Conservation (phyloP, 1,140 invertebrate species). For the Lucilia cuprina region DNA sequence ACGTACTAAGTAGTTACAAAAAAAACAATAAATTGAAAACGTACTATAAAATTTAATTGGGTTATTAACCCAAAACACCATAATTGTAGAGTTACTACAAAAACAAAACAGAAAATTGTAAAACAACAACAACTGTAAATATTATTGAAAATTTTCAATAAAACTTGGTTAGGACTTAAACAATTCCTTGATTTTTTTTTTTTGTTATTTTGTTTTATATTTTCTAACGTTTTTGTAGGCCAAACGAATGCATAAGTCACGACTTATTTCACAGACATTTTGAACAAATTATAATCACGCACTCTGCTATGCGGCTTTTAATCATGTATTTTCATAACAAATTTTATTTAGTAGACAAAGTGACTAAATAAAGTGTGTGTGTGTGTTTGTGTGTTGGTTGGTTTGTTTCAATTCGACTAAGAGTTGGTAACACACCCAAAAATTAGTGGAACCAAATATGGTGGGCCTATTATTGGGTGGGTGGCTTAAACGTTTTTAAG, state of each 20-base stretch:
- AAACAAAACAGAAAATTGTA: not conserved
- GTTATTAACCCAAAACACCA: slow-evolving; percentile 29
- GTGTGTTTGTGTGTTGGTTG: not conserved
- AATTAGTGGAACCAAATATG: not conserved
- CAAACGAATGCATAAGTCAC: slow-evolving; percentile 20
- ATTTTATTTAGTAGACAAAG: not conserved
- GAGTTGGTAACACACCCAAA: not conserved
- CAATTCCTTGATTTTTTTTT: not conserved
- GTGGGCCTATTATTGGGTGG: not conserved
- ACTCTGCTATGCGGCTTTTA: not conserved
- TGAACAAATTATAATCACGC: slow-evolving; percentile 26
- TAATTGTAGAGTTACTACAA: not conserved
- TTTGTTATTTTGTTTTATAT: not conserved
- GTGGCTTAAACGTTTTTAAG: not conserved
- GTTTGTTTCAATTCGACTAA: not conserved
- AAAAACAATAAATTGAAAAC: not conserved
- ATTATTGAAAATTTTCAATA: not conserved
- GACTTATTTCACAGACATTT: slow-evolving; percentile 31
- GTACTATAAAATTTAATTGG: slow-evolving; percentile 3
- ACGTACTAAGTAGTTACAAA: no score
- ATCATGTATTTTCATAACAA: not conserved
- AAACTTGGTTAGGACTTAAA: not conserved
- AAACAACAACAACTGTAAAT: not conserved
- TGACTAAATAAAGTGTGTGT: not conserved
- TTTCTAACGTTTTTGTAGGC: not conserved